Percentiles rank a stretch among this genome's conserved stretches.
These are phyloP conservation scores for Eurytoma californica DNA, from an alignment of 2,888 invertebrate genomes.

Conservation along the genomic window DNA sequence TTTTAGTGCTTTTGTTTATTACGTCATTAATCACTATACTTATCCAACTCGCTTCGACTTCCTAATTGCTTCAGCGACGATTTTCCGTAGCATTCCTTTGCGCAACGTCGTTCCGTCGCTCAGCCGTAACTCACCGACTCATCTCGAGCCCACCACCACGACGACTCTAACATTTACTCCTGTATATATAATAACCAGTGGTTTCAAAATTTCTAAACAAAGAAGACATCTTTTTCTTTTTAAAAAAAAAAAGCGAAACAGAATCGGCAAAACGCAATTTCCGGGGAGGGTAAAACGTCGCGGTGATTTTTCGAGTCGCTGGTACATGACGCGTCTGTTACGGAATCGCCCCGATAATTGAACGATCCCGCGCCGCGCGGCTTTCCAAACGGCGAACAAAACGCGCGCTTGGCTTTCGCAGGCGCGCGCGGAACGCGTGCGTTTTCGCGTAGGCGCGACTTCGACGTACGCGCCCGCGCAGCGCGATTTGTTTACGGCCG, in stretches of 20 bases:
- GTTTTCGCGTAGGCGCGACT: no score
- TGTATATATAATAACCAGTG: not conserved
- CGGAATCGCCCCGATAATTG: conserved; percentile 24
- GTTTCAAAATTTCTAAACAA: not conserved
- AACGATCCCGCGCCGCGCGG: not conserved
- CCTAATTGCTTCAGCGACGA: not conserved
- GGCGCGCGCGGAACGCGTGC: no score
- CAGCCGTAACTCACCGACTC: not conserved
- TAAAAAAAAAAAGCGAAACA: no score
- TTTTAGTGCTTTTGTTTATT: not conserved
- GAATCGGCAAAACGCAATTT: not conserved
- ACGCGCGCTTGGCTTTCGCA: no score
- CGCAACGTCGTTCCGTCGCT: not conserved
- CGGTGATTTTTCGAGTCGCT: conserved; percentile 20
- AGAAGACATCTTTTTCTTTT: no score
- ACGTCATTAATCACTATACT: not conserved
- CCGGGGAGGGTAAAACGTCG: conserved; percentile 7
- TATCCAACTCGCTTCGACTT: not conserved
- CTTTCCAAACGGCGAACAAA: conserved; percentile 10
- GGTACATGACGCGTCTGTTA: not conserved
- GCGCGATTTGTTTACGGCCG: no score
- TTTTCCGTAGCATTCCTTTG: not conserved
- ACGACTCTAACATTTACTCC: not conserved
- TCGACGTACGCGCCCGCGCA: no score
- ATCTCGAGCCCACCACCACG: no score